Conservation (phyloP, 2,113 vertebrate genomes). For the Callocephalon fimbriatum region DNA sequence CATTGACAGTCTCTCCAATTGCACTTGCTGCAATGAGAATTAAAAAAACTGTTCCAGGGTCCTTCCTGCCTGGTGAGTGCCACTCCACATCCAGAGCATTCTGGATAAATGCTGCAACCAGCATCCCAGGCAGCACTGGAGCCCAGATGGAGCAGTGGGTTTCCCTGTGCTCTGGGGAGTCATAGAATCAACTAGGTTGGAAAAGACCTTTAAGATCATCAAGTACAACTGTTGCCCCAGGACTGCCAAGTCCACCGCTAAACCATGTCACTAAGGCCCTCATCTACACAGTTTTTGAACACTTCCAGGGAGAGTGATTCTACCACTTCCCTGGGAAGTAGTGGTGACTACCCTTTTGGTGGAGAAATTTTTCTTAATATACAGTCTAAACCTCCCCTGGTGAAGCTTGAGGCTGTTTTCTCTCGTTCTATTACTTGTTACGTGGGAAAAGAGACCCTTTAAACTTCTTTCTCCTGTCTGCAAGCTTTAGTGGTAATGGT, state of each 20-base stretch:
- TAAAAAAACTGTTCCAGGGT: background rate
- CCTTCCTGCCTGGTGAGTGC: rapidly evolving
- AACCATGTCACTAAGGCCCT: background rate
- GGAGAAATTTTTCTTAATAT: background rate
- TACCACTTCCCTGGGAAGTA: background rate
- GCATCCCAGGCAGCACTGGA: rapidly evolving
- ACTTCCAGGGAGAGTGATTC: background rate
- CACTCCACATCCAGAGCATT: rapidly evolving
- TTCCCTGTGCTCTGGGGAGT: background rate
- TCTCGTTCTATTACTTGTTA: background rate
- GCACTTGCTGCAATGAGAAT: background rate
- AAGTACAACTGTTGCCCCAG: background rate
- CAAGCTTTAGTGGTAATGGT: background rate
- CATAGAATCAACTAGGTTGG: background rate
- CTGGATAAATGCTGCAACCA: background rate
- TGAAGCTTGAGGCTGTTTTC: background rate
- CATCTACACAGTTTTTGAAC: background rate
- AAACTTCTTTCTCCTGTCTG: background rate
- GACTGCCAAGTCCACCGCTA: background rate
- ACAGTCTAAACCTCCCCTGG: background rate
- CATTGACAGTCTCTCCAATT: background rate
- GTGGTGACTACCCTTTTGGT: background rate
- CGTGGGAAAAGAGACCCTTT: background rate
- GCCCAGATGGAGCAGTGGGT: background rate
- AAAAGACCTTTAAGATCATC: background rate